Evolutionary conservation across 2,888 invertebrate genomes (phyloP), one percentile per base, ranked within the genome.

Genomic region (Carpatolechia fugitivella): DNA sequence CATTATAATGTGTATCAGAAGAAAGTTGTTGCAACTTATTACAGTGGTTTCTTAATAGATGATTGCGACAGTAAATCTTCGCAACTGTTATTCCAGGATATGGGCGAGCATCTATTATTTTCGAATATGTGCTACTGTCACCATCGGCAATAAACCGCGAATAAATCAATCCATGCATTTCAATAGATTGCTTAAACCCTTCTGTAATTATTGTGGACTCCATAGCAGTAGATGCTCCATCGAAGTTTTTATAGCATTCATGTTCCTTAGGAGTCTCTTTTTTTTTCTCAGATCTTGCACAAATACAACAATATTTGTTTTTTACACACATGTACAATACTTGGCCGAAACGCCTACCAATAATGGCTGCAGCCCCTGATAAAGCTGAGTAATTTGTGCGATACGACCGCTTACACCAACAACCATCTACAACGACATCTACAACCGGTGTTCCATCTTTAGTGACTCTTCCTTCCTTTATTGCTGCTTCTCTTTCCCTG

Each of bases 251-350:
- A 40, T 40, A 64, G 30, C 67, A 67, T 46, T 41, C 33, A 24
- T 63, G 59, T 44, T 56, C 31, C 35, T 52, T 52, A 13, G 44
- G 36, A 4, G 48, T 49, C 16, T 53, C 55, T 48, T 58, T 54
- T 57, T 55, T 58, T 13, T 62, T 60, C 54, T 65, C 52, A 46
- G 62, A 56, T 54, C 59, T 51, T 1, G 61, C 61, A 40, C 64
- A 62, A 46, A 62, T 55, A 30, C 52, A 54, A 35, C 60, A 61
- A 56, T 61, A 64, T 60, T 63, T 63, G 47, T 63, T 63, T 58
- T 63, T 63, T 3, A 61, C 60, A 8, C 52, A 10, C 48, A 59
- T 54, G 50, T 44, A 61, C 8, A 60, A 30, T 20, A 65, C 58
- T 56, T 63, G 31, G n/a, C 61, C 59, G 51, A 56, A 56, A 13